Evolutionary conservation across 1,140 invertebrate species (phyloP).

Genomic region (Eueides isabella): DNA sequence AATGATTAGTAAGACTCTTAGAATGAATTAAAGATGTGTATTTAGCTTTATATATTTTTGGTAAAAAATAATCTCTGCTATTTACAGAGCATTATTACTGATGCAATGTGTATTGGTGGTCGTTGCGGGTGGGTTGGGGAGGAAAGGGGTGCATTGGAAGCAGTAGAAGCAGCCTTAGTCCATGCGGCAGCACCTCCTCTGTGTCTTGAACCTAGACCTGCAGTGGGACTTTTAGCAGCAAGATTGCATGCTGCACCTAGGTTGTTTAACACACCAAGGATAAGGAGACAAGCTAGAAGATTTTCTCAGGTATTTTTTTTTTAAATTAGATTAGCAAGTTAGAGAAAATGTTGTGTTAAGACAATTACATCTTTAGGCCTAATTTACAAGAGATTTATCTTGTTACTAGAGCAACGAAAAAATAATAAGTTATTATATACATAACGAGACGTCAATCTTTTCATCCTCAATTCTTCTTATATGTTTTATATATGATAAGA

Average conservation of each 20-base stretch:
- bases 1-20: too few relatives aligned
- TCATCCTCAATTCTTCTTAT: neutral
- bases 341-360: too few relatives aligned
- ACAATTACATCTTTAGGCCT: too few relatives aligned
- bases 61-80: too few relatives aligned
- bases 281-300: slow-evolving; percentile 88
- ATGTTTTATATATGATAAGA: too few relatives aligned
- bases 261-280: slow-evolving; percentile 88
- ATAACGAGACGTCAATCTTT: too few relatives aligned
- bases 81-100: slow-evolving; percentile 87
- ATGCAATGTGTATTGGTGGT: slow-evolving; percentile 87
- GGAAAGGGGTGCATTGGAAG: slow-evolving; percentile 89
- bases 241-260: slow-evolving; percentile 88
- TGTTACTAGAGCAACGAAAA: too few relatives aligned
- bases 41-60: too few relatives aligned
- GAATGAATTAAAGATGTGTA: too few relatives aligned
- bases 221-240: slow-evolving; percentile 88
- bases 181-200: slow-evolving; percentile 92
- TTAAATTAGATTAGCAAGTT: too few relatives aligned
- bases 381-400: too few relatives aligned
- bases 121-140: slow-evolving; percentile 89
- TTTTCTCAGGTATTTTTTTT: slow-evolving; percentile 85
- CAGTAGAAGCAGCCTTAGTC: slow-evolving; percentile 91
- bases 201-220: slow-evolving; percentile 93
- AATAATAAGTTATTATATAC: too few relatives aligned